Evolutionary conservation across 2,888 invertebrate genomes (phyloP).

Genomic region (Dilophus febrilis): DNA sequence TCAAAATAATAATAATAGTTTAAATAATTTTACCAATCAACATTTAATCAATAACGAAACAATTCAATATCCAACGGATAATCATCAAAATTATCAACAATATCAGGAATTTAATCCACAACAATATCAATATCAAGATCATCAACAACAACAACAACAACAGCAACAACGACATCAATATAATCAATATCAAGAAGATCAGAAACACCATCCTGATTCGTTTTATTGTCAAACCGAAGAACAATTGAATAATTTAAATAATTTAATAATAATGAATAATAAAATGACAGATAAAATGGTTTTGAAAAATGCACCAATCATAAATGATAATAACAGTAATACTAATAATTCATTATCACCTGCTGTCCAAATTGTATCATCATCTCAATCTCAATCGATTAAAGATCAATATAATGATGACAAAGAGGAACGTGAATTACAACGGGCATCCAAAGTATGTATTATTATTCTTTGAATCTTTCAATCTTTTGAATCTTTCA

Average conservation of each 20-base stretch:
- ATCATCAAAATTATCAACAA: conserved; percentile 13
- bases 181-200: too few relatives aligned
- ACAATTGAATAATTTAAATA: neutral
- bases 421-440: conserved; percentile 41
- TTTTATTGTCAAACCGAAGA: neutral
- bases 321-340: conserved; percentile 30
- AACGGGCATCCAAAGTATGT: conserved; percentile 36
- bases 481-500: neutral
- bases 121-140: conserved; percentile 1
- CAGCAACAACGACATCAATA: neutral
- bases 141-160: conserved; percentile 1
- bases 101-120: conserved; percentile 7
- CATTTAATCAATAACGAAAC: neutral
- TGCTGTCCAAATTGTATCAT: too few relatives aligned
- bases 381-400: conserved; percentile 1
- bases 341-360: conserved; percentile 19
- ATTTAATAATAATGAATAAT: too few relatives aligned
- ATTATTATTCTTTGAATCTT: neutral
- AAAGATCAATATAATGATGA: conserved; percentile 24
- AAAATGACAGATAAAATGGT: conserved; percentile 28
- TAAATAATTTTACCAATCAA: neutral
- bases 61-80: neutral
- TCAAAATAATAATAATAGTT: neutral
- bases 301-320: conserved; percentile 31
- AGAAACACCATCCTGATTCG: too few relatives aligned